Evolutionary conservation across 2,888 invertebrate species (phyloP), one percentile per base, ranked within the genome.

Genomic region (Dysmachus trigonus): DNA sequence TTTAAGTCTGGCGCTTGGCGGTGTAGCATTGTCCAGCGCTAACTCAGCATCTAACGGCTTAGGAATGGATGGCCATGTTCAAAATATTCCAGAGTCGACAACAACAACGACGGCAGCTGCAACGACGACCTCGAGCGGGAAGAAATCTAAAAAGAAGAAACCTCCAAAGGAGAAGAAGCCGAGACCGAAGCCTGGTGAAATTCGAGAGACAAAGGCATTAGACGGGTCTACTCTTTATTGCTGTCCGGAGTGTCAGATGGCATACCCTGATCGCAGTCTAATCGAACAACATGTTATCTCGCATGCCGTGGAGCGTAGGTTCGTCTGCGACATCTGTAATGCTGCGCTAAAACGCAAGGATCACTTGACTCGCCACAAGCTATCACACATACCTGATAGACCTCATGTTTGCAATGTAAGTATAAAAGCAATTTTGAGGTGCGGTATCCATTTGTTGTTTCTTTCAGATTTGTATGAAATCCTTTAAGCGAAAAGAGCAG

Each of bases 191-290:
- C 92, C 92, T 2, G 92, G 92, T 86, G 92, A 92, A 88, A 92
- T 92, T 86, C 90, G 92, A 7, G 92, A 93, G 86, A 94, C 94
- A 1, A 95, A 94, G 27, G 95, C 95, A 31, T 89, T 95, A 84
- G 97, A 97, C 89, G 97, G 97, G 62, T 96, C 97, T 83, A 97
- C 97, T 0, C 91, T 97, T 22, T 97, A 96, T 90, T 97, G 97
- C 90, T 97, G 97, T 91, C 97, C 97, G 0, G 97, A 97, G 90
- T 97, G 97, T 90, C 96, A 97, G 91, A 96, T 97, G 96, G 97
- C 97, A 51, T 96, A 97, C 90, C 97, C 97, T 2, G 97, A 97
- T 91, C 95, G 96, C 87, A 96, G 95, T 87, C 92, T 97, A 74
- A 92, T 97, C 86, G 97, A 97, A 89, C 97, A 97, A 90, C 97